Evolutionary conservation across 2,113 vertebrate genomes (phyloP), one percentile per base, ranked within the genome.

Genomic region (Tragelaphus buxtoni): DNA sequence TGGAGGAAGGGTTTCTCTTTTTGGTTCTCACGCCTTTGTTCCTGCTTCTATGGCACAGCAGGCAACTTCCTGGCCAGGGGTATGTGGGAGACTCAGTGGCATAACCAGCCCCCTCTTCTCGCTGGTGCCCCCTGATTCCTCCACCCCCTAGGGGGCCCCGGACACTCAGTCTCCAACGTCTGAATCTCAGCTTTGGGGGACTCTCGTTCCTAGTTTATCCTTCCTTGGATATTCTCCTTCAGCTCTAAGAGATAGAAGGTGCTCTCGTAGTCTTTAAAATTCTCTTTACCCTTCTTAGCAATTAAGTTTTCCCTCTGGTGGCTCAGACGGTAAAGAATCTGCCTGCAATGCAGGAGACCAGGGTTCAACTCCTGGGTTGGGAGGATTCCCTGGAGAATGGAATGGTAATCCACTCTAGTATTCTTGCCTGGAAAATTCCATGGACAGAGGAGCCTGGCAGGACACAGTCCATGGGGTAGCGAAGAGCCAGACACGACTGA

Each of bases 1-100:
- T 39, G 35, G 47, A 47, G 49, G 58, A 51, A 86, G 47, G 55
- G 58, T 6, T 47, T 77, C 81, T 35, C 63, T 87, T 76, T 45
- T 26, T 12, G 51, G 58, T 26, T 69, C 72, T 35, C n/a, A 30
- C 0, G 45, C 90, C 72, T 88, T 84, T 80, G 47, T 90, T 79
- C 79, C 24, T 14, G 24, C 60, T 80, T 94, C 60, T 35, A 12
- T 13, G 13, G n/a, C 80, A 42, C 72, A 24, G n/a, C 76, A 95
- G 92, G 92, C 87, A 55, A 81, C 90, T 96, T 95, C 90, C 94
- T 72, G 90, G 86, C 45, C 58, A n/a, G 12, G 30, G 90, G 49
- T 5, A 42, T 12, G 72, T 2, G 55, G 47, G 47, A 95, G 83
- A 63, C 35, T 56, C 93, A 2, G 5, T 6, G 58, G 51, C 5